A percentile compares a stretch with the other conserved stretches of the same genome.
These are phyloP conservation scores for Trissoscelio sp. DNA, from an alignment of 2,888 invertebrate species.

Conservation along the genomic window DNA sequence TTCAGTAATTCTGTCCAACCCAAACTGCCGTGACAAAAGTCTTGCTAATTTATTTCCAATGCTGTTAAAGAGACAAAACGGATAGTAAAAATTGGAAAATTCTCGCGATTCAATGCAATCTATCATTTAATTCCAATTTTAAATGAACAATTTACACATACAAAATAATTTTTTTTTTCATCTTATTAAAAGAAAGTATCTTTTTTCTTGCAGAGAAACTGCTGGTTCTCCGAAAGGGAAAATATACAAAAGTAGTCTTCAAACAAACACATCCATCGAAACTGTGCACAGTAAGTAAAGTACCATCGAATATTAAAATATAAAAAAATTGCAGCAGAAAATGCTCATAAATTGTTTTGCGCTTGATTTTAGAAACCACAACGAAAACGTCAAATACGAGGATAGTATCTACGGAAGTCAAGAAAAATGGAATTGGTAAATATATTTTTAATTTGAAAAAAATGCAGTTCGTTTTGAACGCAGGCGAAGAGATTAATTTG, in stretches of 20 bases:
- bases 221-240: slow-evolving; percentile 86
- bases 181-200: no score
- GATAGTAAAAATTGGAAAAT: background rate
- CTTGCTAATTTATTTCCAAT: slow-evolving; percentile 66
- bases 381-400: slow-evolving; percentile 78
- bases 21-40: slow-evolving; percentile 73
- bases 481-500: no score
- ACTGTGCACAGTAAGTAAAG: slow-evolving; percentile 83
- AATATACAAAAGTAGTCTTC: slow-evolving; percentile 83
- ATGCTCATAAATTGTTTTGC: slow-evolving; percentile 19
- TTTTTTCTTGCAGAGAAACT: slow-evolving; percentile 85
- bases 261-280: slow-evolving; percentile 84
- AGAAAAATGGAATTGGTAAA: slow-evolving; percentile 79
- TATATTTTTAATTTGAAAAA: slow-evolving; percentile 48
- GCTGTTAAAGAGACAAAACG: slow-evolving; percentile 70
- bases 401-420: slow-evolving; percentile 74
- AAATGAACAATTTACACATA: no score
- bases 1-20: slow-evolving; percentile 69
- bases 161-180: no score
- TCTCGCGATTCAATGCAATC: background rate
- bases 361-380: slow-evolving; percentile 76
- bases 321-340: background rate
- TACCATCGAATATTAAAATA: slow-evolving; percentile 21
- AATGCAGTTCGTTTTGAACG: no score
- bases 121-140: no score